Conservation (phyloP, 1,140 invertebrate species). For the Oreohelix idahoensis region DNA sequence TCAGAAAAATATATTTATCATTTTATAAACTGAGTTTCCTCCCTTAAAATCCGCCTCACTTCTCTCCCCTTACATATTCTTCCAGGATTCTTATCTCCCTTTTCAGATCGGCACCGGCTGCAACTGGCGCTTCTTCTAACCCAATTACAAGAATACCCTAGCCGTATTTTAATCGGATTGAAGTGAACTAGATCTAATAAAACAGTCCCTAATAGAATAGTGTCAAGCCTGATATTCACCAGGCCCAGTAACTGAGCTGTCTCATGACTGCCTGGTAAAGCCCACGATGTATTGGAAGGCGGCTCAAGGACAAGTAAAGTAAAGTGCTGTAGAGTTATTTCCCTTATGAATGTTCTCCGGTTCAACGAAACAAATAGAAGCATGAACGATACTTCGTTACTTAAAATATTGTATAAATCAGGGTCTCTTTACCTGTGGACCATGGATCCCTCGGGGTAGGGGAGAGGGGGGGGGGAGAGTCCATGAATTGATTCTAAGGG, state of each 20-base stretch:
- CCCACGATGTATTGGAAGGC: neutral
- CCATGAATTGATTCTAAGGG: no score
- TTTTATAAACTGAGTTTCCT: no score
- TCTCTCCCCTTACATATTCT: no score
- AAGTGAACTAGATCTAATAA: conserved; percentile 54
- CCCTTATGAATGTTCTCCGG: neutral
- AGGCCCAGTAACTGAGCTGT: conserved; percentile 3
- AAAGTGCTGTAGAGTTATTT: neutral
- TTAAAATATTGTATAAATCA: no score
- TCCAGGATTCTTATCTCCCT: neutral
- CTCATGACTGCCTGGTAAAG: neutral
- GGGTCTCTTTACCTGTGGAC: no score
- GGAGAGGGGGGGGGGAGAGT: no score
- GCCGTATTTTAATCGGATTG: conserved; percentile 52
- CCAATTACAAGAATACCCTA: conserved; percentile 38
- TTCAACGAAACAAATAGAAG: no score
- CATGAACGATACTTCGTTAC: no score
- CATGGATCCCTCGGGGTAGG: no score
- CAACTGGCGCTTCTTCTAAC: conserved; percentile 42
- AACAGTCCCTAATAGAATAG: conserved; percentile 54
- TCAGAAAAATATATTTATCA: no score
- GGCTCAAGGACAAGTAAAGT: neutral
- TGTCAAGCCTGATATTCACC: conserved; percentile 52
- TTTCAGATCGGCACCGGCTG: neutral
- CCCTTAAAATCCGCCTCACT: no score